Evolutionary conservation across 2,113 vertebrate species (phyloP).

Genomic region (Salminus brasiliensis): DNA sequence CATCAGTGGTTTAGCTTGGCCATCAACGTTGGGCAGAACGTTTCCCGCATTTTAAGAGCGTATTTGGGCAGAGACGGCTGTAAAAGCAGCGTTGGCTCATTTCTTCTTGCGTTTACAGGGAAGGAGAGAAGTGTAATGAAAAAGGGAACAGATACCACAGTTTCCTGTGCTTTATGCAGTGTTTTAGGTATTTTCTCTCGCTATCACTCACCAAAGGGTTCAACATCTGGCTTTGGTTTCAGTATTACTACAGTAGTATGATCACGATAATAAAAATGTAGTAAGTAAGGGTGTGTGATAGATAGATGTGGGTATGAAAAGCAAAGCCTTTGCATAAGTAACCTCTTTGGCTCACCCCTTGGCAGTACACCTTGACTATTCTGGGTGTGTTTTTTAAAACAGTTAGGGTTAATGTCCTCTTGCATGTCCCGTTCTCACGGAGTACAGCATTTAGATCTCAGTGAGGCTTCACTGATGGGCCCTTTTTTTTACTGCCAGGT

Average conservation of each 20-base stretch:
- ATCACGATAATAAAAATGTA: background rate
- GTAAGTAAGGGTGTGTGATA: no score
- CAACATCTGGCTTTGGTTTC: background rate
- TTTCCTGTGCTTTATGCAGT: background rate
- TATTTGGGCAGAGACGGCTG: background rate
- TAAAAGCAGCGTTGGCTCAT: background rate
- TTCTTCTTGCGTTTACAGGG: background rate
- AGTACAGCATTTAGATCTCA: constrained; percentile 26
- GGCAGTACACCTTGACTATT: background rate
- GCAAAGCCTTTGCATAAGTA: no score
- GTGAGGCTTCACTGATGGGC: constrained; percentile 29
- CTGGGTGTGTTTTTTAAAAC: constrained; percentile 29
- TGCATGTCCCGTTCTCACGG: constrained; percentile 16
- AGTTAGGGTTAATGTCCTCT: background rate
- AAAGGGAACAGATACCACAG: constrained; percentile 25
- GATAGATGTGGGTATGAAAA: no score
- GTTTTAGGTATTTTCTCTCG: background rate
- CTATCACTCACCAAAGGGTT: background rate
- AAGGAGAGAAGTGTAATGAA: background rate
- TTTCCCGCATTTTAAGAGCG: background rate
- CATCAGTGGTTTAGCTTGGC: background rate
- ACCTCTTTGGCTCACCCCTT: background rate
- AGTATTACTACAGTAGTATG: background rate
- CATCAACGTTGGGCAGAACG: no score
- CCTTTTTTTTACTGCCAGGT: constrained; percentile 54